Evolutionary conservation across 2,888 invertebrate genomes (phyloP), one percentile per base, ranked within the genome.

Genomic region (Eupithecia pulchellata): DNA sequence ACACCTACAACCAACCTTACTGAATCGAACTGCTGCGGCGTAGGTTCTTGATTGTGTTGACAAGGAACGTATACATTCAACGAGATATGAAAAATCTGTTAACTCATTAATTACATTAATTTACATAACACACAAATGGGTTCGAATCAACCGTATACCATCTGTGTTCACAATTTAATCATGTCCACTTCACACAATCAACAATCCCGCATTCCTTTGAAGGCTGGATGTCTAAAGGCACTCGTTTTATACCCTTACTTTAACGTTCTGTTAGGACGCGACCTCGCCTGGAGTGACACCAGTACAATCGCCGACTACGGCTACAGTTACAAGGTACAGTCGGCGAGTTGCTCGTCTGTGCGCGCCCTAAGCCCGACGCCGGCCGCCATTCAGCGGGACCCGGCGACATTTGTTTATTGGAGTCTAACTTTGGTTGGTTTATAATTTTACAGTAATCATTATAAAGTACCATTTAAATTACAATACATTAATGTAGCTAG

Each of bases 161-260:
- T 77, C 79, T 79, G 83, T 80, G 84, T 80, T 80, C 81, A 81
- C 80, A 79, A 78, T 78, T 81, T 79, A 81, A 83, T 84, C 83
- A 83, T 84, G 84, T 87, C 85, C 83, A 82, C 85, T 81, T 85
- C 83, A 84, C 88, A 88, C 90, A 87, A 89, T 89, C 89, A 87
- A 90, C 89, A 87, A 91, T 89, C 91, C 91, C 86, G 89, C 89
- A 82, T 86, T 88, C 88, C 84, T 83, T 81, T 88, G 90, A 93
- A 93, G 93, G 93, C 93, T 93, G 92, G 92, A 92, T 89, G 91
- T 89, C 86, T 88, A 89, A 93, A 93, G 93, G 93, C 93, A 93
- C 93, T 93, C 88, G 92, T 91, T 92, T 52, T 86, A 88, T 89
- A 92, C 91, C 91, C 90, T 87, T 86, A 87, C 73, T 89, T 84